Conservation (phyloP, 2,797 vertebrate species). For the Chrysocyon brachyurus region DNA sequence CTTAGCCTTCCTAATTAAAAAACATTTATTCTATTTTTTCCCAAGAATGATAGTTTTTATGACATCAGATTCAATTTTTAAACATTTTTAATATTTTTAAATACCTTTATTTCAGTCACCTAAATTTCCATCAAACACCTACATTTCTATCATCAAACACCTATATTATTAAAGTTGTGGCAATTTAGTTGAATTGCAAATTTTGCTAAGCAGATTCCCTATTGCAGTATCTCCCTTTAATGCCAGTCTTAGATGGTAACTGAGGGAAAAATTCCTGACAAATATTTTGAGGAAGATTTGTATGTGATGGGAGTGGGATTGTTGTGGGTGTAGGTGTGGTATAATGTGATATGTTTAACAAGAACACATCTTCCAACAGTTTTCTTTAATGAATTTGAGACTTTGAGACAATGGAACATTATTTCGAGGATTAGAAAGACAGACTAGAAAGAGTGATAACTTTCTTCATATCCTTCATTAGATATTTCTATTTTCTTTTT, state of each 20-base stretch:
- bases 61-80: neutral
- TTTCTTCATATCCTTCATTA: neutral
- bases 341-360: neutral
- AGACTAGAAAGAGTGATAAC: neutral
- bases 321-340: neutral
- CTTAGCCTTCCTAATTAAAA: neutral
- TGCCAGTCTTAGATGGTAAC: neutral
- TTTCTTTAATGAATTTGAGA: slow-evolving; percentile 46
- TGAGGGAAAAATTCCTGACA: neutral
- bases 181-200: slow-evolving; percentile 2
- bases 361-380: neutral
- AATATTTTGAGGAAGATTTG: neutral
- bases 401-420: neutral
- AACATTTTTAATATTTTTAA: slow-evolving; percentile 28
- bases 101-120: neutral
- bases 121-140: neutral
- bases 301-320: neutral
- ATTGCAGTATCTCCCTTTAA: neutral
- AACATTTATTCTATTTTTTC: neutral
- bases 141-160: neutral
- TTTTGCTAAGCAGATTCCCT: neutral
- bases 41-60: neutral
- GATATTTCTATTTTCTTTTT: neutral
- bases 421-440: neutral
- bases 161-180: neutral